Evolutionary conservation across 2,888 invertebrate genomes (phyloP), one percentile per base, ranked within the genome.

Genomic region (Muschampia plurimacula): DNA sequence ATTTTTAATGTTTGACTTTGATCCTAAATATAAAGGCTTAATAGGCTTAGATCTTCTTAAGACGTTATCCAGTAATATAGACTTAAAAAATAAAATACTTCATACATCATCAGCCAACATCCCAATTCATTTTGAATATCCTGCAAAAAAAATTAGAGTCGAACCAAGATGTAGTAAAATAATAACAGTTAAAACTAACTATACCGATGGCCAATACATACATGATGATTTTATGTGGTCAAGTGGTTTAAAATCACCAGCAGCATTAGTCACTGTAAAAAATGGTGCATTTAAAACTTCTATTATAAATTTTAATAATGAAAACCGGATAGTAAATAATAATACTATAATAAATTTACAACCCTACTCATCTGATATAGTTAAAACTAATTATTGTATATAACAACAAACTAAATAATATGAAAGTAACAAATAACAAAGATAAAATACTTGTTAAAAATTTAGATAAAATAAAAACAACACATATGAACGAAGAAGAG

Each of bases 81-180:
- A 67, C 7, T 59, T 67, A 59, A 67, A 67, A 67, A 67, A 57
- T 28, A 67, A 59, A 28, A 28, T 67, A 28, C 67, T 67, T 59
- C 67, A 59, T n/a, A 67, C 67, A 28, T 44, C 44, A 7, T 44
- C 57, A 41, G 67, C 57, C 4, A 32, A 67, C 44, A 67, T 67
- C 6, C 44, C 39, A 3, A 67, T 67, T 59, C 59, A 59, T 41
- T 67, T 67, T 67, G 67, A 59, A 44, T 67, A 28, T 15, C 67
- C 67, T 55, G 59, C 2, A 67, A 67, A 67, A 59, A 52, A 59
- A 59, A 67, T 59, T 28, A 44, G 59, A 59, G 28, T 67, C n/a
- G 67, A 67, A 67, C 57, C 67, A 59, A 67, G 67, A 59, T 67
- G 59, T 67, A 67, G 59, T 59, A 59, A 67, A 67, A 67, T 67